Base-by-base conservation (phyloP, 2,113 vertebrate species). In the Rhabdomys dilectus region DNA sequence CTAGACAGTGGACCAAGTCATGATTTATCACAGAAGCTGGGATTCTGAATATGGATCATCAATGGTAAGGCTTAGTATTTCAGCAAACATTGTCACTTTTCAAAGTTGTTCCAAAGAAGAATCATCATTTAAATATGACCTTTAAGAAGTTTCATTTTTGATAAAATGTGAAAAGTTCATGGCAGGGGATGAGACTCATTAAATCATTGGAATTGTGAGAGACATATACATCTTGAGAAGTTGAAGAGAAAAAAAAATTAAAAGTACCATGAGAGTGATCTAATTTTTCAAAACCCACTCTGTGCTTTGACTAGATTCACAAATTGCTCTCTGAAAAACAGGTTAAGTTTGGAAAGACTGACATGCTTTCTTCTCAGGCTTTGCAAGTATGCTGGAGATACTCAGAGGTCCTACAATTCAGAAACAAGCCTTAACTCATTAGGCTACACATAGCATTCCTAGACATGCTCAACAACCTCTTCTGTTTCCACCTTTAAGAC, bases 171-270 rank as follows among this genome's bases (percentile, higher is more conserved):
- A 81, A 80, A 96, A 91, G 45, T 51, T 95, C 76, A 72, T 15
- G 12, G 15, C 56, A 26, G 2, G 16, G 12, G 80, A 29, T 53
- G 53, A 31, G 5, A 72, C 48, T 90, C 78, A 80, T 88, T 80
- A 91, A 96, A 84, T 92, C 73, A 97, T 7, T 13, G 85, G 70
- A 91, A 53, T 78, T 95, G 91, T 82, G 24, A 93, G 24, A 93
- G 48, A 62, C 36, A 62, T 58, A 64, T 0, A 72, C 29, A 77
- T 94, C 89, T 88, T 29, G 42, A 92, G 56, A 51, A 70, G 80
- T 36, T 12, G 2, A 29, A 81, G 76, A 86, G 62, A 21, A 48
- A 78, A 45, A 76, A 62, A 86, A 36, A n/a, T 72, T 22, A 75
- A 84, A 15, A 22, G 56, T 45, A 56, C 16, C 7, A 26, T 45